Evolutionary conservation across 37 sponge, comb jelly and placozoan species (phyloP), one percentile per base, ranked within the genome.

Genomic region (Hormiphora californensis): DNA sequence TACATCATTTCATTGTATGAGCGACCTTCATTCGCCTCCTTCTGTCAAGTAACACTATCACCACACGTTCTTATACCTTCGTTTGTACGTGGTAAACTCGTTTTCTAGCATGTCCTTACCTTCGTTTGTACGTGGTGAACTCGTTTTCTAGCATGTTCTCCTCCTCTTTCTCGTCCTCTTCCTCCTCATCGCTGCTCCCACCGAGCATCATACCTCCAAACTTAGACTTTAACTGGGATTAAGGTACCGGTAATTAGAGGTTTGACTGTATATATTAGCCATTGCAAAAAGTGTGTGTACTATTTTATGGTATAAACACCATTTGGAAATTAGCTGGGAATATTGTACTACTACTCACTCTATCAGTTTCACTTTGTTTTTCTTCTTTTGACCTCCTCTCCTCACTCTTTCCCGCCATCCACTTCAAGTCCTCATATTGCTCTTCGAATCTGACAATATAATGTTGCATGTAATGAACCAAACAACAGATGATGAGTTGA

Each of bases 371-470:
- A 41, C 46, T 43, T 30, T 73, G 81, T 28, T 73, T 73, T 25
- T 73, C 81, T 36, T 1, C 44, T 46, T 73, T 73, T 9, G 44
- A 38, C 85, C 40, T 55, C 85, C 65, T 86, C 54, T 87, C 65
- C 40, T 40, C 21, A 21, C 41, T 69, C 89, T 96, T 94, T 9
- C 88, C 86, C 25, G 86, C 86, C 90, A 91, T 55, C 89, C 92
- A 91, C 54, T 63, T 87, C 55, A 89, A 28, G 85, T 89, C 88
- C 21, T 28, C 86, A 17, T 67, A 87, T 30, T 88, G 85, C 30
- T 89, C 93, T 28, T 89, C 85, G 65, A 90, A 93, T 57, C 89
- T 67, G 17, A 93, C 91, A 23, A 87, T 7, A 63, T 97, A n/a
- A n/a, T n/a, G n/a, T n/a, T n/a, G n/a, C n/a, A n/a, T n/a, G n/a